Base-by-base conservation (phyloP, 2,888 invertebrate genomes). In the Thysanoteuthis rhombus region DNA sequence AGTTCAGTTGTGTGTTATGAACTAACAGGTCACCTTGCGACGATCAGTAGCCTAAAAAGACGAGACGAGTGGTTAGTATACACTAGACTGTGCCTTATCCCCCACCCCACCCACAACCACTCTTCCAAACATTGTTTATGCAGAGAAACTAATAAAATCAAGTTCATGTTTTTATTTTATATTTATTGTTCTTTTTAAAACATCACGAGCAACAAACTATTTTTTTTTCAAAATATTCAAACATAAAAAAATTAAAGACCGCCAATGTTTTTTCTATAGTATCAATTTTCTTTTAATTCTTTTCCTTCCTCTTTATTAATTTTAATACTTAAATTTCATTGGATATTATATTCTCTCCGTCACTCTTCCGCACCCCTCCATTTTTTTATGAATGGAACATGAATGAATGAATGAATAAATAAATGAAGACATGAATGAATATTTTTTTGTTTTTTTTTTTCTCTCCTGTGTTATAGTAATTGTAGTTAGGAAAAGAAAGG, bases 241-340 rank as follows among this genome's bases (percentile, higher is more conserved):
- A n/a, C n/a, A 36, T 36, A 75, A n/a, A 75, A 75, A 75, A 75
- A 75, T 75, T n/a, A 4, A 75, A 75, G n/a, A 75, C 75, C 75
- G 19, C n/a, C 75, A n/a, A 75, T 16, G 1, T n/a, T n/a, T 75
- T n/a, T n/a, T 75, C 16, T 75, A 36, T 75, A 58, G 5, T 22
- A 52, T 52, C 5, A n/a, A n/a, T 4, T n/a, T 75, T 75, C 75
- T n/a, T 16, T 75, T 75, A 75, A n/a, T 75, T 36, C n/a, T 16
- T 36, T 75, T n/a, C n/a, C n/a, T 75, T 75, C 12, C 75, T 75
- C 12, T 36, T 75, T 75, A n/a, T 75, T 75, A n/a, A 75, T 75
- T 75, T 75, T 75, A 75, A 75, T 75, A n/a, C 75, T 75, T n/a
- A n/a, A 75, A n/a, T 75, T 75, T 75, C 75, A 75, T 75, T 75